Base-by-base conservation (phyloP, 2,113 vertebrate species). In the Carettochelys insculpta region DNA sequence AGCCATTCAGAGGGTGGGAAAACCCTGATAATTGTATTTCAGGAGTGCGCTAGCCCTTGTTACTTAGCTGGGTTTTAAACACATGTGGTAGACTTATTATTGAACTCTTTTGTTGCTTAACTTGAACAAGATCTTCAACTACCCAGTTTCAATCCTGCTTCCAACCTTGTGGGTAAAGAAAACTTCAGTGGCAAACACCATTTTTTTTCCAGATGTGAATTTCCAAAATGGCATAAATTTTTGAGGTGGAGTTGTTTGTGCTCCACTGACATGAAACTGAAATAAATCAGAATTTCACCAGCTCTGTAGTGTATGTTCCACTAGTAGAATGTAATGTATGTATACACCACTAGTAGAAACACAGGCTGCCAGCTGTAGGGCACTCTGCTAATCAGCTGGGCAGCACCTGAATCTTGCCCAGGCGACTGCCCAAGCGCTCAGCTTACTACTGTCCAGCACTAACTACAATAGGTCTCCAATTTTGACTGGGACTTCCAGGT, bases 41-140 rank as follows among this genome's bases (percentile, higher is more conserved):
- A 54, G 53, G 34, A 65, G 34, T 65, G 34, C 7, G 17, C 0
- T n/a, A 38, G 45, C 38, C 27, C n/a, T 77, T 50, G 25, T 41
- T 71, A 11, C 77, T 68, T 84, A 16, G 0, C 91, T 91, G 91
- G 51, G 3, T 48, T 9, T 75, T 54, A 29, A 80, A 88, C 2
- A 9, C 9, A 0, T 22, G 80, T 0, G 0, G 8, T 38, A 31
- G 31, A 51, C 47, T 29, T n/a, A n/a, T 2, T 2, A 24, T 68
- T 24, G 5, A 43, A 78, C 82, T 5, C 13, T 34, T 38, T 24
- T 58, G 0, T n/a, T 0, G 58, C 73, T 25, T 24, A 0, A 0
- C 16, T 80, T 61, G 11, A 0, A 11, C 71, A 51, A 82, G 2
- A 38, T 84, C 45, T 4, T 13, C 71, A 56, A 51, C 45, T 58